Evolutionary conservation across 2,113 vertebrate genomes (phyloP), one percentile per base, ranked within the genome.

Genomic region (Mustelus asterias): DNA sequence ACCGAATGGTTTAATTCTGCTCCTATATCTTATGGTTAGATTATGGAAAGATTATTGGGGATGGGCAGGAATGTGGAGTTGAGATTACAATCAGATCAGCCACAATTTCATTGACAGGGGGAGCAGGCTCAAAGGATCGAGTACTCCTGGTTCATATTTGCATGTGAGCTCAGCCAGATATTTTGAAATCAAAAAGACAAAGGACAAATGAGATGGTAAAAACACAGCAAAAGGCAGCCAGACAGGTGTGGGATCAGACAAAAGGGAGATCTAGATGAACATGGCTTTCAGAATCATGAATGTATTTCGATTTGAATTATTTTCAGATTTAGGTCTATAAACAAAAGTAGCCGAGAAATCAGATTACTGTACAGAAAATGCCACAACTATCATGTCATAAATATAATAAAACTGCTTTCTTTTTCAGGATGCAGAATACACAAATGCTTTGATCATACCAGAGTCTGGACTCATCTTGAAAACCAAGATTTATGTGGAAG

Each of bases 401-500:
- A 41, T 33, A 24, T 95, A 7, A 63, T 63, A 95, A 83, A 78
- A 95, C 72, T 85, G 11, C 44, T 65, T 60, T 95, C 0, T 80
- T 54, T 86, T 83, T 85, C 95, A 98, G 97, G 97, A 98, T 89
- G 0, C 0, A 20, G 96, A 76, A 60, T 98, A 97, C 90, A 96
- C 89, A 44, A 96, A 41, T 33, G 96, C 96, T 41, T 96, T 98
- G 37, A 0, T 95, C 26, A 97, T 98, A 37, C 97, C 97, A 37
- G 0, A 44, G 0, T 60, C 85, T 78, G 98, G 98, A 63, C 94
- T 98, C 37, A 96, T 97, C 86, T 95, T 98, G 88, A 97, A 97
- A 96, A 97, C 97, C 37, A 94, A 63, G 0, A 96, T 98, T 20
- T 98, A 97, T 54, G 98, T 97, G 0, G 97, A 97, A 96, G 97